These are phyloP conservation scores for Drosophila melanogaster DNA, from an alignment of 1,140 invertebrate genomes.

Conservation along the genomic window DNA sequence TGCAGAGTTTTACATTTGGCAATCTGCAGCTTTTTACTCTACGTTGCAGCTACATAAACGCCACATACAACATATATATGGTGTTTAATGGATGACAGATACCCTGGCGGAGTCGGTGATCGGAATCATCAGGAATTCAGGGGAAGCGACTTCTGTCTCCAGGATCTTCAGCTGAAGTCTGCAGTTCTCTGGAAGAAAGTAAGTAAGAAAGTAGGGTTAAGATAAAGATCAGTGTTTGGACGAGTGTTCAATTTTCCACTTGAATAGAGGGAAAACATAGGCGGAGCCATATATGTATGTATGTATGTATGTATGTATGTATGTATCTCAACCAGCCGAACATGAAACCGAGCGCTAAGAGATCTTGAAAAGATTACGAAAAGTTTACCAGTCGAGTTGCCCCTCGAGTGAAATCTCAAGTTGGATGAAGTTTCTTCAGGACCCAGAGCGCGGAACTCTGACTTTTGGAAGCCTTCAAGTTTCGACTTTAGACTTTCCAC, in stretches of 20 bases:
- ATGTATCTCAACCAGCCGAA: conserved; percentile 2
- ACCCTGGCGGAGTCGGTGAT: conserved; percentile 17
- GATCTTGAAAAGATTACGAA: conserved; percentile 26
- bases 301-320: neutral
- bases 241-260: neutral
- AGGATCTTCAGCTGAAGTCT: conserved; percentile 13
- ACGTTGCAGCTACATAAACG: neutral
- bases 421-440: conserved; percentile 10
- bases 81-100: conserved; percentile 10
- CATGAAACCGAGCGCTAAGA: conserved; percentile 11
- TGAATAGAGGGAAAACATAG: neutral
- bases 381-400: conserved; percentile 10
- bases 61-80: neutral
- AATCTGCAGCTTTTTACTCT: conserved; percentile 39
- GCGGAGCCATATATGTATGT: neutral
- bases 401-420: conserved; percentile 4
- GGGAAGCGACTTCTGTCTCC: neutral
- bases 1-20: conserved; percentile 55
- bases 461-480: conserved; percentile 11
- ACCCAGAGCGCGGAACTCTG: neutral
- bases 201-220: no score
- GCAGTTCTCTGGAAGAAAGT: conserved; percentile 13
- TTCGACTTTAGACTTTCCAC: neutral
- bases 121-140: conserved; percentile 7
- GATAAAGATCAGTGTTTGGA: neutral